Conservation (phyloP, 2,888 invertebrate species). For the Ganaspis brasiliensis region DNA sequence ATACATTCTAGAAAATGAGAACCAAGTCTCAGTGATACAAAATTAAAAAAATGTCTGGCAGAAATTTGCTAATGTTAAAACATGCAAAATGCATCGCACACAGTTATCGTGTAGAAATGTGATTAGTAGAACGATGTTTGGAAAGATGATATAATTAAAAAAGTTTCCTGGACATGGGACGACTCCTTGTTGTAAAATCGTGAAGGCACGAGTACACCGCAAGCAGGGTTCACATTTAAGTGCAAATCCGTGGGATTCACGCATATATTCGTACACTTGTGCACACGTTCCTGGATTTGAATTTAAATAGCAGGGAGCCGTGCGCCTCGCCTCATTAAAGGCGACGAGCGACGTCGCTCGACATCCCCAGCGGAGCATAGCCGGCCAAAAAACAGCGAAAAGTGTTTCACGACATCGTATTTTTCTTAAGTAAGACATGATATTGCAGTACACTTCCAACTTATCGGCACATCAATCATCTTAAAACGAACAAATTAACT, state of each 20-base stretch:
- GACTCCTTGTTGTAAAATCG: slow-evolving; percentile 35
- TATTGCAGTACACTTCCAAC: slow-evolving; percentile 49
- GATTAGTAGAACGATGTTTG: slow-evolving; percentile 13
- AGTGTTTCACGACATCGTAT: slow-evolving; percentile 66
- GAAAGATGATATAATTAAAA: slow-evolving; percentile 36
- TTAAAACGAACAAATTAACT: neutral
- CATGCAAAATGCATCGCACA: neutral
- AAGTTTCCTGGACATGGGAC: slow-evolving; percentile 35
- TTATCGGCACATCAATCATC: slow-evolving; percentile 49
- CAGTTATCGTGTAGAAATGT: slow-evolving; percentile 18
- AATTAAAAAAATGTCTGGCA: too few species aligned
- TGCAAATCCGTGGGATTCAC: slow-evolving; percentile 63
- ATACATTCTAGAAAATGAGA: too few species aligned
- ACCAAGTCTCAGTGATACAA: too few species aligned
- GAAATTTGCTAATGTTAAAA: neutral
- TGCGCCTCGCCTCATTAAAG: slow-evolving; percentile 69
- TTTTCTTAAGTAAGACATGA: slow-evolving; percentile 56
- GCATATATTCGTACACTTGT: slow-evolving; percentile 53
- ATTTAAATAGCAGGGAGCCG: slow-evolving; percentile 64
- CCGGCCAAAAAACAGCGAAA: slow-evolving; percentile 59
- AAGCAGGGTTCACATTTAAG: slow-evolving; percentile 54
- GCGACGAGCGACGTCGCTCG: slow-evolving; percentile 64
- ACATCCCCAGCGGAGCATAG: slow-evolving; percentile 55
- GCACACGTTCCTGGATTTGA: slow-evolving; percentile 60
- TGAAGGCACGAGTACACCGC: slow-evolving; percentile 20